A percentile compares a stretch with the other conserved stretches of the same genome.
Conservation (phyloP, 2,797 vertebrate genomes). For the Acanthornis magna region DNA sequence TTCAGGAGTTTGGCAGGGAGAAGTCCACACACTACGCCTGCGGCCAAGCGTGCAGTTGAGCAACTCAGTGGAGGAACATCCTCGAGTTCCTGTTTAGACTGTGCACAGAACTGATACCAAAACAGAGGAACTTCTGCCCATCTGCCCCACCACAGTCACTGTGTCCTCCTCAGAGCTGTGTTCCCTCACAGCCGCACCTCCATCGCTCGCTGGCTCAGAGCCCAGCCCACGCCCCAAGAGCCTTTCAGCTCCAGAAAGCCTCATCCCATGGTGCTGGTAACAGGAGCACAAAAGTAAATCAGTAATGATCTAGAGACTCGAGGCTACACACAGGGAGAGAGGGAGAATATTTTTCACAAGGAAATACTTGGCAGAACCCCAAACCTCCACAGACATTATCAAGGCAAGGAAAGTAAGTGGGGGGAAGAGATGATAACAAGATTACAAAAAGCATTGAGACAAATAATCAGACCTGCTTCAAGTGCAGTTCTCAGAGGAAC, state of each 20-base stretch:
- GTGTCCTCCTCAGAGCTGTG: fast-evolving
- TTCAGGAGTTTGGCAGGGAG: neutral
- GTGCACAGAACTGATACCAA: neutral
- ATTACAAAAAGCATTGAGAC: neutral
- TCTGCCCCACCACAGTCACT: neutral
- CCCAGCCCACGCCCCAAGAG: fast-evolving
- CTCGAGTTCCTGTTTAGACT: neutral
- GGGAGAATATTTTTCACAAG: neutral
- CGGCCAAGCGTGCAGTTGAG: neutral
- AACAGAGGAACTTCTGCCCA: neutral
- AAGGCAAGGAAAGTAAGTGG: neutral
- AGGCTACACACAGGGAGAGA: neutral
- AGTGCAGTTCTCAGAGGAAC: slow-evolving; percentile 9
- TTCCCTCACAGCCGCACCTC: neutral
- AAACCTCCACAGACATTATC: neutral
- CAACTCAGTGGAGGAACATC: neutral
- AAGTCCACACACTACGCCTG: fast-evolving
- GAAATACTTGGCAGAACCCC: neutral
- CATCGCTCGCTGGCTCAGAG: fast-evolving
- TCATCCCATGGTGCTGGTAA: neutral
- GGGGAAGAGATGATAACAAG: neutral
- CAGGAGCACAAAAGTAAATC: neutral
- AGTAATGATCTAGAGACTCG: neutral
- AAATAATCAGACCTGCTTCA: slow-evolving; percentile 1
- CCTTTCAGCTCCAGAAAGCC: neutral